Evolutionary conservation across 2,797 vertebrate species (phyloP).

Genomic region (Rhinella marina): DNA sequence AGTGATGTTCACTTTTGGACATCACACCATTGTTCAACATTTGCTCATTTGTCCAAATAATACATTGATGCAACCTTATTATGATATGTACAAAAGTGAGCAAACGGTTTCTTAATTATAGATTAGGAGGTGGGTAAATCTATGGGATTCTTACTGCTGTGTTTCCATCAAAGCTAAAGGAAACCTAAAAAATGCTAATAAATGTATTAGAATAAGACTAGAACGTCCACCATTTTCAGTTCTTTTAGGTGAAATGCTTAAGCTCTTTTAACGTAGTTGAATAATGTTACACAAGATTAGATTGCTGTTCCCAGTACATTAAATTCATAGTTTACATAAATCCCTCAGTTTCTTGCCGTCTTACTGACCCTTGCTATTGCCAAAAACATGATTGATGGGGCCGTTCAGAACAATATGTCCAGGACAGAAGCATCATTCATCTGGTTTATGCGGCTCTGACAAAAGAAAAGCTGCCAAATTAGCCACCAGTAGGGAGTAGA

Average conservation of each 20-base stretch:
- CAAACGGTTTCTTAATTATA: background rate
- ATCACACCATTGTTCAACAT: too few relatives aligned
- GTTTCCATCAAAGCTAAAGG: background rate
- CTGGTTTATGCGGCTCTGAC: conserved; percentile 34
- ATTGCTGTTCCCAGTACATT: conserved; percentile 15
- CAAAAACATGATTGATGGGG: conserved; percentile 58
- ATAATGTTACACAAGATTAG: conserved; percentile 45
- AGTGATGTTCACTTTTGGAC: too few relatives aligned
- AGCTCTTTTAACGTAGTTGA: background rate
- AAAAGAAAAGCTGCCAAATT: conserved; percentile 52
- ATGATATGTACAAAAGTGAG: too few relatives aligned
- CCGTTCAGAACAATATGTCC: conserved; percentile 43
- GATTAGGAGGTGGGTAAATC: background rate
- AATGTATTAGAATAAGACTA: background rate
- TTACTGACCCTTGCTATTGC: conserved; percentile 17
- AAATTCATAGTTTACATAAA: conserved; percentile 37
- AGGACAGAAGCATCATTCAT: conserved; percentile 49
- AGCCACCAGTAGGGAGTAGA: conserved; percentile 55
- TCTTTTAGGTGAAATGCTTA: background rate
- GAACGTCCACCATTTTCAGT: background rate
- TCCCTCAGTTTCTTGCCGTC: conserved; percentile 23
- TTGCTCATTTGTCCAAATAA: too few relatives aligned
- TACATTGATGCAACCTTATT: background rate
- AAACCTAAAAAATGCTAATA: background rate
- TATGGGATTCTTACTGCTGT: background rate